Conservation (phyloP, 2,888 invertebrate genomes). For the Notocelia uddmanniana region DNA sequence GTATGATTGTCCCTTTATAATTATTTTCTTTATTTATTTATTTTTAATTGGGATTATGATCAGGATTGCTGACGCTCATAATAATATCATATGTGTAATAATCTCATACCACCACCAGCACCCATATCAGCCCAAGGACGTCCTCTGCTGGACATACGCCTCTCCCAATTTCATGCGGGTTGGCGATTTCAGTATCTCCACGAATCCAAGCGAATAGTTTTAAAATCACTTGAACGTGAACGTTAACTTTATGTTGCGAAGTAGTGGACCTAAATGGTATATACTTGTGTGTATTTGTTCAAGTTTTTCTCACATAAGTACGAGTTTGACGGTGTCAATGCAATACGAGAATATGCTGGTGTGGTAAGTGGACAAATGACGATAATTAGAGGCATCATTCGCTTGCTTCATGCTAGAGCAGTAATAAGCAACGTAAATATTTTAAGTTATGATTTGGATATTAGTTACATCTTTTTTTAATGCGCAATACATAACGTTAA, state of each 20-base stretch:
- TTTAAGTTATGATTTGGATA: background rate
- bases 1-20: no score
- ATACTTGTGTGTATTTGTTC: background rate
- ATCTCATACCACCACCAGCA: no score
- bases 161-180: no score
- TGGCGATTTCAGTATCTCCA: no score
- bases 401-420: slow-evolving; percentile 10
- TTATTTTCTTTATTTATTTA: no score
- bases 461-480: background rate
- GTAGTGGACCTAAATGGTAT: no score
- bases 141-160: no score
- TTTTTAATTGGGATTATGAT: no score
- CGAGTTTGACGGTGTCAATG: background rate
- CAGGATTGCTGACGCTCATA: no score
- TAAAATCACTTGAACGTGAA: background rate
- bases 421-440: slow-evolving; percentile 6
- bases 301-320: background rate
- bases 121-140: no score
- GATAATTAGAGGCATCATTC: slow-evolving; percentile 7
- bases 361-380: background rate
- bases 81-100: no score
- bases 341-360: background rate
- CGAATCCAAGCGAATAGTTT: background rate
- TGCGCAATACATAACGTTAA: background rate
- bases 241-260: no score